Conservation (phyloP, 2,888 invertebrate species). For the Aquatica leii region DNA sequence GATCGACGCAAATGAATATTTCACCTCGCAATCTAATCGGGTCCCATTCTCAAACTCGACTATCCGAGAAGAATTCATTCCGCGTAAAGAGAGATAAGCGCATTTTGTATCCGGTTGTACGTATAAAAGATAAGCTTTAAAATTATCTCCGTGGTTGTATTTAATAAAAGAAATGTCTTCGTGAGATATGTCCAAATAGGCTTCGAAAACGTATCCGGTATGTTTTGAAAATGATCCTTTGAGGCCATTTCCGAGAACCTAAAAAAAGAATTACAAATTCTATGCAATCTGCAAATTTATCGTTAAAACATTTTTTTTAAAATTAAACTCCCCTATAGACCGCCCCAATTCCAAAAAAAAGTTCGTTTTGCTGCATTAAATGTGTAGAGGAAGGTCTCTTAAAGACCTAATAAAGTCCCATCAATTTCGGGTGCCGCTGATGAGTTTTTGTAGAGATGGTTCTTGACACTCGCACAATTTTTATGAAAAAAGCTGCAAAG, state of each 20-base stretch:
- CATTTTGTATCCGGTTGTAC: slow-evolving; percentile 74
- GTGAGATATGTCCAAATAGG: slow-evolving; percentile 57
- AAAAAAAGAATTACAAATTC: slow-evolving; percentile 35
- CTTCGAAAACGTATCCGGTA: slow-evolving; percentile 65
- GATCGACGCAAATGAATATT: no score
- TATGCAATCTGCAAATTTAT: no score
- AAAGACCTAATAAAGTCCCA: no score
- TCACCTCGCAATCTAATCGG: slow-evolving; percentile 62
- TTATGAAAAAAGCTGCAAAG: no score
- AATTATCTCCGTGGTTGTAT: slow-evolving; percentile 61
- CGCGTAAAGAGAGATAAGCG: slow-evolving; percentile 68
- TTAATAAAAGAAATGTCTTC: slow-evolving; percentile 49
- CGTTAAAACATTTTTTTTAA: no score
- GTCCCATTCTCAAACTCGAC: slow-evolving; percentile 63
- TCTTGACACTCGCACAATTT: no score
- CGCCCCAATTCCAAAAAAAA: no score
- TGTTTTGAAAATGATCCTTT: slow-evolving; percentile 64
- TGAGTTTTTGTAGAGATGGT: no score
- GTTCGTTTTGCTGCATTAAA: no score
- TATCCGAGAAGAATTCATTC: slow-evolving; percentile 51
- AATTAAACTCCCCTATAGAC: no score
- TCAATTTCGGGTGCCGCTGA: no score
- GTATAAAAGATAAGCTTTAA: slow-evolving; percentile 72
- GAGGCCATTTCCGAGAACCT: slow-evolving; percentile 65
- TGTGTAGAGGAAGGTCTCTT: no score